These are phyloP conservation scores for Odontesthes bonariensis DNA, from an alignment of 2,113 vertebrate genomes.

Conservation along the genomic window DNA sequence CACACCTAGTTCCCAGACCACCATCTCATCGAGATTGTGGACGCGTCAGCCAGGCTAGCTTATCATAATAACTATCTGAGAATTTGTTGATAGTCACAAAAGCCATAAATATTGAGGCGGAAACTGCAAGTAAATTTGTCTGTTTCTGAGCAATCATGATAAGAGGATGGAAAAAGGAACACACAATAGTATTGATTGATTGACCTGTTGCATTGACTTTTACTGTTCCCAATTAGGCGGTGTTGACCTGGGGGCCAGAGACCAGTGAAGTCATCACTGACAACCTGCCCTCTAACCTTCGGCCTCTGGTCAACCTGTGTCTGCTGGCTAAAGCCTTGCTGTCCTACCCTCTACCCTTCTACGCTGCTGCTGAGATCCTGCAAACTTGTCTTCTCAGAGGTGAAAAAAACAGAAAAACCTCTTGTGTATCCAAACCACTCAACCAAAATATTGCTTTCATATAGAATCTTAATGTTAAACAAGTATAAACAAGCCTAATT, in stretches of 20 bases:
- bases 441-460: not conserved
- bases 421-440: not conserved
- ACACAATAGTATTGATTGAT: conserved; percentile 12
- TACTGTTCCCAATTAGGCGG: conserved; percentile 71
- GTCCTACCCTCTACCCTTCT: conserved; percentile 87
- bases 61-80: too few species aligned
- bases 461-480: not conserved
- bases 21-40: too few species aligned
- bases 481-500: not conserved
- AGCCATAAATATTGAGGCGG: too few species aligned
- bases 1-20: too few species aligned
- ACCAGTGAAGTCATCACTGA: conserved; percentile 86
- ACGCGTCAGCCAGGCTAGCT: too few species aligned
- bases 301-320: conserved; percentile 84
- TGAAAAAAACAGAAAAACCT: conserved; percentile 17
- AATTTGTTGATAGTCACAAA: too few species aligned
- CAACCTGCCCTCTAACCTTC: conserved; percentile 83
- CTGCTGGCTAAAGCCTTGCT: conserved; percentile 84
- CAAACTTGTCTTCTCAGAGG: conserved; percentile 74
- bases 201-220: conserved; percentile 21
- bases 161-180: not conserved
- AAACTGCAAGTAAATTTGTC: not conserved
- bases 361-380: conserved; percentile 83
- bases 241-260: conserved; percentile 83
- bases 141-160: not conserved